Conservation (phyloP, 2,113 vertebrate genomes). For the Neolamprologus longior region DNA sequence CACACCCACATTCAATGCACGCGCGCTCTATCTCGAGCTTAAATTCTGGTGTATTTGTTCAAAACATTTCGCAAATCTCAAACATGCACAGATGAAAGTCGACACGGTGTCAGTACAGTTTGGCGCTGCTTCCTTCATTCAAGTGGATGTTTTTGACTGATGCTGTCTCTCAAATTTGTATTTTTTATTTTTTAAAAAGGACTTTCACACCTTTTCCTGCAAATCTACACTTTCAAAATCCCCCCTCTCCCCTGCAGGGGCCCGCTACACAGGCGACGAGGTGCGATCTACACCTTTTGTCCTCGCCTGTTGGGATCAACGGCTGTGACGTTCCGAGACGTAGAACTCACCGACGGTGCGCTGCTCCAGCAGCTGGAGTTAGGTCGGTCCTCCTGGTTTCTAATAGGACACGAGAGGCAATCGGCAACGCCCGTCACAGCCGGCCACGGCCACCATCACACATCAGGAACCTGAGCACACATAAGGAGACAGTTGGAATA, state of each 20-base stretch:
- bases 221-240: neutral
- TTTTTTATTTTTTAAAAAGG: neutral
- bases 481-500: neutral
- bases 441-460: slow-evolving; percentile 73
- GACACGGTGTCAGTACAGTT: slow-evolving; percentile 15
- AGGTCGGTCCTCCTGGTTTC: slow-evolving; percentile 41
- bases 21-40: neutral
- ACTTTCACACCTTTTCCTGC: slow-evolving; percentile 11
- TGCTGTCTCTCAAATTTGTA: neutral
- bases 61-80: neutral
- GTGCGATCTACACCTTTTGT: slow-evolving; percentile 45
- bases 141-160: neutral
- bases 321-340: neutral
- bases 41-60: neutral
- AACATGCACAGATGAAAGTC: neutral
- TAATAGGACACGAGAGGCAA: slow-evolving; percentile 49
- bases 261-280: neutral
- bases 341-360: slow-evolving; percentile 62
- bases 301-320: neutral
- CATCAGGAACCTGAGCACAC: slow-evolving; percentile 67
- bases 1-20: neutral
- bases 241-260: neutral
- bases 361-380: slow-evolving; percentile 26
- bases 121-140: neutral
- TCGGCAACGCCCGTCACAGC: slow-evolving; percentile 67